phyloP scores from a whole-genome alignment of 2,888 invertebrate species.

The Lasioglossum malachurum region DNA sequence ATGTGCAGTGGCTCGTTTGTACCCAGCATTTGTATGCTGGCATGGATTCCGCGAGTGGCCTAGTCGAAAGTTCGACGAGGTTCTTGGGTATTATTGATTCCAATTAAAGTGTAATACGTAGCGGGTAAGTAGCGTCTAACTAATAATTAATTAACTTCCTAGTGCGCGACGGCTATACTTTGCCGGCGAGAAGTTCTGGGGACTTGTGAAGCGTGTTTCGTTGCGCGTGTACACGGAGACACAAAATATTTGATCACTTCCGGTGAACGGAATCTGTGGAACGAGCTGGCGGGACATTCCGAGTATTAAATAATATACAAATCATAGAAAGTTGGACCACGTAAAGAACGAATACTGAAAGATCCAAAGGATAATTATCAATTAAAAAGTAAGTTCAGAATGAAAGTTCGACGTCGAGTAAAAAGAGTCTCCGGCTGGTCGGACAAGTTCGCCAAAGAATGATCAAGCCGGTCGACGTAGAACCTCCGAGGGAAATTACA shows the following conservation, averaged over 20 bases:
- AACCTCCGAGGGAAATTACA: not conserved
- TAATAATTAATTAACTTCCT: conserved; percentile 10
- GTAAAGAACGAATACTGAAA: not conserved
- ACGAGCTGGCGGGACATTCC: not conserved
- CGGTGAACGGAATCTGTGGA: not conserved
- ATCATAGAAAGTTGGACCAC: not conserved
- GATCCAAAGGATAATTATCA: not conserved
- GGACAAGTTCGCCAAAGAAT: not conserved
- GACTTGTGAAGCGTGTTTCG: not conserved
- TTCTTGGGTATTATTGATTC: conserved; percentile 1
- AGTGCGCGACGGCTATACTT: not conserved
- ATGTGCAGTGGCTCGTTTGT: not conserved
- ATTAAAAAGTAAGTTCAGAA: not conserved
- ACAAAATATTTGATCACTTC: not conserved
- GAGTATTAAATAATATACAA: not conserved
- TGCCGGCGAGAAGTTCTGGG: not conserved
- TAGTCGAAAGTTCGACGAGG: not conserved
- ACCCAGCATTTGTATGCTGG: not conserved
- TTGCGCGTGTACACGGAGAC: not conserved
- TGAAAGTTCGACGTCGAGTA: not conserved
- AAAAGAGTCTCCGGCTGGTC: not conserved
- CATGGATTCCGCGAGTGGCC: conserved; percentile 7
- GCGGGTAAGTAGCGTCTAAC: conserved; percentile 4
- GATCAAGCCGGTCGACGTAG: not conserved
- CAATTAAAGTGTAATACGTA: not conserved